Evolutionary conservation across 2,113 vertebrate species (phyloP).

Genomic region (Piliocolobus tephrosceles): DNA sequence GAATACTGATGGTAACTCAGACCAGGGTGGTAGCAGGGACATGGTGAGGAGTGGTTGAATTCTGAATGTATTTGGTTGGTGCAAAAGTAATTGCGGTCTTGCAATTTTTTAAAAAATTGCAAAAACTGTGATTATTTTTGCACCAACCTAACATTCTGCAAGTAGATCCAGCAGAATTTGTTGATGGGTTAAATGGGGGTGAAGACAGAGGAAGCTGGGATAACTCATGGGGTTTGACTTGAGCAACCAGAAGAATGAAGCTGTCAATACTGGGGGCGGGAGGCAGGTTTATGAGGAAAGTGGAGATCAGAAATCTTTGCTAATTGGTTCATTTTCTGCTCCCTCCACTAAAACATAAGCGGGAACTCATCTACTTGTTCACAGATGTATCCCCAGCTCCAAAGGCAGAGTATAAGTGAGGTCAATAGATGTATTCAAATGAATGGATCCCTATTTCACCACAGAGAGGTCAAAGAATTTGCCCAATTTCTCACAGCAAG

Average conservation of each 20-base stretch:
- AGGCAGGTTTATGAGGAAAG: neutral
- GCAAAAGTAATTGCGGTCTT: no score
- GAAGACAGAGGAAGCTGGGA: neutral
- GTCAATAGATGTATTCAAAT: neutral
- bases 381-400: neutral
- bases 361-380: neutral
- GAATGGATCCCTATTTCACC: neutral
- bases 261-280: neutral
- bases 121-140: no score
- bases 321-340: neutral
- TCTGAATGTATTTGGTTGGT: neutral
- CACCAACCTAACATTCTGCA: neutral
- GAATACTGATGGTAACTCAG: neutral
- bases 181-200: neutral
- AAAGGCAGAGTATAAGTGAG: neutral
- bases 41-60: neutral
- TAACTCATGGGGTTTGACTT: neutral
- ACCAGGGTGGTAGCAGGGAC: neutral
- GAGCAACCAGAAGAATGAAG: neutral
- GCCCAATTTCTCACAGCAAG: neutral
- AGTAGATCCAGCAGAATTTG: neutral
- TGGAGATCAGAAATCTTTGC: neutral
- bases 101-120: no score
- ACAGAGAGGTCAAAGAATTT: neutral
- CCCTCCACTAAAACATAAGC: neutral